Conservation (phyloP, 1,140 invertebrate genomes). For the Trachymyrmex septentrionalis region DNA sequence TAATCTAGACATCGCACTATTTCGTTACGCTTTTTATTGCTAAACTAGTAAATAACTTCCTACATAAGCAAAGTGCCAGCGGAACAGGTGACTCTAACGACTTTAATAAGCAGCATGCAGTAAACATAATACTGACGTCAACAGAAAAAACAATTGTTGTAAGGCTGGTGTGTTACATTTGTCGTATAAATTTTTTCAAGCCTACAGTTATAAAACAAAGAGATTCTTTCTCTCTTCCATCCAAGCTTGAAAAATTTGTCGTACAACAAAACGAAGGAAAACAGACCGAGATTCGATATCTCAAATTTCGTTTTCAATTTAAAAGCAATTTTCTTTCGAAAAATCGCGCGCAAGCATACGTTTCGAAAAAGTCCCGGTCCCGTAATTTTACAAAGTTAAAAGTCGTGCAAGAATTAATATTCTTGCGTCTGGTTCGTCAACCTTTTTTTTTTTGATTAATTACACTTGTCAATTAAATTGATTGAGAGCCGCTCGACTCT, state of each 20-base stretch:
- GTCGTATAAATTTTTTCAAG: too few relatives aligned
- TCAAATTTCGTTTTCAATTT: not conserved
- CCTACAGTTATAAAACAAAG: too few relatives aligned
- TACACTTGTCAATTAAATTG: not conserved
- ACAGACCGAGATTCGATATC: not conserved
- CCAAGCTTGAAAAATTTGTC: too few relatives aligned
- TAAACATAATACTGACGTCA: conserved; percentile 28
- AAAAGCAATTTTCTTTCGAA: not conserved
- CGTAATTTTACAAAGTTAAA: not conserved
- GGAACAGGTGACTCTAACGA: conserved; percentile 64
- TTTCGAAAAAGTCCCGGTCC: not conserved
- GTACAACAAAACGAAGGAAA: too few relatives aligned
- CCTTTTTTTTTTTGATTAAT: too few relatives aligned
- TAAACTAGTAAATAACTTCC: not conserved
- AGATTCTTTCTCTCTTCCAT: too few relatives aligned
- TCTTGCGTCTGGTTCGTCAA: not conserved
- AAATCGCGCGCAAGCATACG: not conserved
- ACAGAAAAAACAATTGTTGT: too few relatives aligned
- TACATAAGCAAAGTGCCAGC: not conserved
- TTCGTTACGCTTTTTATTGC: not conserved
- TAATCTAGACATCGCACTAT: too few relatives aligned
- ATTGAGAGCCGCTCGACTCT: not conserved
- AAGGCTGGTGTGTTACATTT: too few relatives aligned
- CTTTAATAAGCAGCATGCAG: conserved; percentile 64
- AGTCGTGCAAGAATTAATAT: not conserved